A percentile compares a stretch with the other conserved stretches of the same genome.
Evolutionary conservation across 2,113 vertebrate species (phyloP).

Genomic region (Emberiza fucata): DNA sequence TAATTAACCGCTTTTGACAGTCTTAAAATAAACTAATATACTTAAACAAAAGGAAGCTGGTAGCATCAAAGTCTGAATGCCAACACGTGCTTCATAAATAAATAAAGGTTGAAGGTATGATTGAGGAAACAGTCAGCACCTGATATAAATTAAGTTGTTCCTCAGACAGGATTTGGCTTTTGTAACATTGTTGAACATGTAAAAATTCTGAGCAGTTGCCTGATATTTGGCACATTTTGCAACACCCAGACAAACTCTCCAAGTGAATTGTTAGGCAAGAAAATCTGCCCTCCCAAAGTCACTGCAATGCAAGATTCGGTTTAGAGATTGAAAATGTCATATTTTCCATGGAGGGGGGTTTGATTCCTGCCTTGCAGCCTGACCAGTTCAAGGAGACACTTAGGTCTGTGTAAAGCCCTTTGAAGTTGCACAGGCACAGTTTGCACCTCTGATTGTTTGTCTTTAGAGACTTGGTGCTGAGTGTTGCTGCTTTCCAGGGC

Average conservation of each 20-base stretch:
- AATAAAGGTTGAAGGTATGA: background rate
- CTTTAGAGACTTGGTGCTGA: background rate
- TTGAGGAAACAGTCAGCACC: conserved; percentile 14
- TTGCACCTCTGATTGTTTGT: background rate
- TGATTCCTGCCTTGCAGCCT: background rate
- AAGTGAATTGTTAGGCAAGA: background rate
- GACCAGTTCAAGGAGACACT: background rate
- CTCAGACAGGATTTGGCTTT: background rate
- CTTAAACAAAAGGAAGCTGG: conserved; percentile 44
- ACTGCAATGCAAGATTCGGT: background rate
- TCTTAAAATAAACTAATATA: conserved; percentile 45
- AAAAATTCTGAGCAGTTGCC: background rate
- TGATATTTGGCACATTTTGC: background rate
- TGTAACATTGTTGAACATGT: background rate
- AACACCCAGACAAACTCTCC: background rate
- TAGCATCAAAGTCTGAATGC: conserved; percentile 42
- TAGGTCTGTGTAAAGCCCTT: background rate
- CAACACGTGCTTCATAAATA: background rate
- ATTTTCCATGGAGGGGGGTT: background rate
- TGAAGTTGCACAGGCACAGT: background rate
- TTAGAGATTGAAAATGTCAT: background rate
- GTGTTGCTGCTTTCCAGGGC: background rate
- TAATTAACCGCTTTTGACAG: conserved; percentile 50
- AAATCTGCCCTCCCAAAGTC: background rate
- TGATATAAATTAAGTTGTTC: conserved; percentile 18